Evolutionary conservation across 2,797 vertebrate species (phyloP).

Genomic region (Poecilia wingei): DNA sequence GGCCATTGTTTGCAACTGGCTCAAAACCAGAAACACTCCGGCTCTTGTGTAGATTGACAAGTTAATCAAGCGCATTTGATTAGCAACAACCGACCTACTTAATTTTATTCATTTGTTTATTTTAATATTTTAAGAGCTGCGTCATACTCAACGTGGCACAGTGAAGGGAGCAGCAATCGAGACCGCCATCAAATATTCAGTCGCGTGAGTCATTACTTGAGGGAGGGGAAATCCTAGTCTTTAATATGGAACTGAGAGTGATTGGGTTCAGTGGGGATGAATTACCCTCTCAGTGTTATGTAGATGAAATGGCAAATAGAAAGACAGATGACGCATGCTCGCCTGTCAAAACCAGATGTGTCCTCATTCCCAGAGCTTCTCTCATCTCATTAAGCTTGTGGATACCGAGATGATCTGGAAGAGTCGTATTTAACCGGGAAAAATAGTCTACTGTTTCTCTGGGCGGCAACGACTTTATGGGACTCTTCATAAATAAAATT

Average conservation of each 20-base stretch:
- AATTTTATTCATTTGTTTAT: background rate
- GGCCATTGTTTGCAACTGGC: background rate
- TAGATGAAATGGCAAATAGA: conserved; percentile 52
- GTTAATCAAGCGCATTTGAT: background rate
- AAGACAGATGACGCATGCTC: conserved; percentile 23
- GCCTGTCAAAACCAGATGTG: conserved; percentile 61
- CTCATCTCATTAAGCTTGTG: conserved; percentile 38
- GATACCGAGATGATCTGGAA: background rate
- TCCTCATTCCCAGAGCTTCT: conserved; percentile 48
- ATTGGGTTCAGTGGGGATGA: conserved; percentile 54
- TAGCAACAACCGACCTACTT: background rate
- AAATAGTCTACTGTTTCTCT: background rate
- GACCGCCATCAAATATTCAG: conserved; percentile 38
- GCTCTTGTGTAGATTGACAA: background rate
- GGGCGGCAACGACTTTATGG: background rate
- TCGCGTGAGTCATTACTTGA: conserved; percentile 42
- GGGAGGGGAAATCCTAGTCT: conserved; percentile 28
- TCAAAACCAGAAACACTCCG: background rate
- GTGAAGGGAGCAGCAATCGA: conserved; percentile 15
- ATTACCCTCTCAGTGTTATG: conserved; percentile 40
- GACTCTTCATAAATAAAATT: background rate
- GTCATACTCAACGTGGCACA: background rate
- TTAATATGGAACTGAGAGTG: conserved; percentile 36
- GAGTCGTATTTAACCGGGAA: background rate
- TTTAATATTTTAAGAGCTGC: background rate